Evolutionary conservation across 1,140 invertebrate species (phyloP), one percentile per base, ranked within the genome.

Genomic region (Leptinotarsa lineolata): DNA sequence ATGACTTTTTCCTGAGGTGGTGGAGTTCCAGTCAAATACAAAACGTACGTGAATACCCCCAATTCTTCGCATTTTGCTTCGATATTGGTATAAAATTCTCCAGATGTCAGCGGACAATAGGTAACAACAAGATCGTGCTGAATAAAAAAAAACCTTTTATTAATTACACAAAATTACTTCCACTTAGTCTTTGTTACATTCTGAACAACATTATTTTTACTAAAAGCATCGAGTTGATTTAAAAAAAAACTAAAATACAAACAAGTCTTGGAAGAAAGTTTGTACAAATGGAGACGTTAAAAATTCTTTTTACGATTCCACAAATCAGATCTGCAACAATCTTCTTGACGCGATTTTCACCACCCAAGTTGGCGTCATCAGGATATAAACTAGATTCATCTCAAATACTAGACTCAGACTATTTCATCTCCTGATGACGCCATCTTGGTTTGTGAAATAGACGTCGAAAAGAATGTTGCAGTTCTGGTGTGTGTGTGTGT

Each of bases 21-120:
- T 11, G 79, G 60, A 21, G 72, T 71, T 21, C 73, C 72, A 65
- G 58, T 73, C 20, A 81, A 24, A 20, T 72, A 72, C n/a, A 81
- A 59, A 18, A n/a, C 39, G 54, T 77, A 80, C 11, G 67, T 71
- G 48, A 65, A 80, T 12, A 64, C 74, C 2, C 80, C 80, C 15
- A 81, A 67, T 72, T 81, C 79, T 72, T 74, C 68, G 44, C 75
- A 75, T 58, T 54, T 73, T 2, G 75, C 74, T 30, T 74, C 69
- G n/a, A 81, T 61, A 45, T 20, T 48, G 11, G 63, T 76, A 16
- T 69, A 65, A 5, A 20, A 48, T 48, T 65, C 46, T 68, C 75
- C 79, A 13, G 44, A n/a, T 12, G 45, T 16, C 39, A 77, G 4
- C 15, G 79, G 78, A 18, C 15, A 69, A 39, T 75, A 81, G 2